Base-by-base conservation (phyloP, 2,113 vertebrate genomes). In the Seriola quinqueradiata region DNA sequence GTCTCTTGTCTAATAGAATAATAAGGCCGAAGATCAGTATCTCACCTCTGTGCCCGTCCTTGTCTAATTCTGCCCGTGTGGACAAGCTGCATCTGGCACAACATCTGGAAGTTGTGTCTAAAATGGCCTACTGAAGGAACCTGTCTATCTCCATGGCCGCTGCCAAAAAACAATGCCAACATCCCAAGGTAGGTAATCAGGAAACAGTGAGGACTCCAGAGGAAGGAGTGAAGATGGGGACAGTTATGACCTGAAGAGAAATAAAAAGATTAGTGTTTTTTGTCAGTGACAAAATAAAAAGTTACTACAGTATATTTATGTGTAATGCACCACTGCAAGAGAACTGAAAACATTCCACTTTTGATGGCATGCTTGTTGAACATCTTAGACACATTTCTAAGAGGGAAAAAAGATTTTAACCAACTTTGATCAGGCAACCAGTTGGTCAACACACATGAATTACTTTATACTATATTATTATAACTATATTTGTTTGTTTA, bases 21-120 rank as follows among this genome's bases (percentile, higher is more conserved):
- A 50, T 4, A 81, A 19, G 14, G 17, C 6, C 4, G 12, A 12
- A 40, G n/a, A 70, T 73, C 17, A 57, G n/a, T 21, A 32, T 68
- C 90, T 93, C 77, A 94, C 92, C 90, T 95, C 75, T 87, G 90
- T 81, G 83, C 87, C 79, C 8, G 46, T 87, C 79, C 87, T 84
- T 83, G 82, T 80, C 77, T 81, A 52, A 86, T 81, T 74, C 70
- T 75, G 55, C 82, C 77, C 10, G 70, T 58, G 60, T 60, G 84
- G 79, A 87, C 89, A 61, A 87, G 72, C 65, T 71, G 74, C 83
- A 81, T 87, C 76, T 90, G 87, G 85, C 78, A 87, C 86, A 84
- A 82, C 89, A 93, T 92, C 81, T 87, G 91, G 87, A 87, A 70
- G 84, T 73, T 85, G 79, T 84, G 77, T 89, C 70, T 73, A 16